Base-by-base conservation (phyloP, 2,888 invertebrate genomes). In the Zonitis immaculata region DNA sequence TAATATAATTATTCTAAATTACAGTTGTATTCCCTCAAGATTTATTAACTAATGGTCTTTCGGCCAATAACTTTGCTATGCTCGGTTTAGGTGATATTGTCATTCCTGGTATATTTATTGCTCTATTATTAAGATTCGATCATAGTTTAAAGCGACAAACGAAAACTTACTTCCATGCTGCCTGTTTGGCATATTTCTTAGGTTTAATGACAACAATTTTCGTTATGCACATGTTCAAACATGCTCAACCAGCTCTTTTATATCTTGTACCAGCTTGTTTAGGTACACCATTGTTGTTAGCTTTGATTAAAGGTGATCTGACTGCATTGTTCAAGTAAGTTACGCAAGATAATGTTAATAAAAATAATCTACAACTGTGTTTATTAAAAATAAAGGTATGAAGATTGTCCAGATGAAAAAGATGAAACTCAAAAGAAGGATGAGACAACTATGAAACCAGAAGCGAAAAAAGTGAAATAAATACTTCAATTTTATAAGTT, bases 91-190 rank as follows among this genome's bases (percentile, higher is more conserved):
- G 99, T 3, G 99, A 99, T 76, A 98, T 99, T 67, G 99, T 99
- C 27, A 93, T 99, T 62, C 99, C 99, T 4, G 99, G 99, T 60
- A 97, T 99, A 71, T 99, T 99, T 77, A 97, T 99, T 68, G 98
- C 99, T 0, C 81, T 99, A 20, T 80, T 99, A 44, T 82, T 98
- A 45, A 86, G 99, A 62, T 99, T 96, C 78, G 99, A 99, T 79
- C 84, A 89, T 73, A 91, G 92, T 70, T 80, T 92, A 57, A 88
- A 89, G 66, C 79, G 92, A 14, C 88, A 89, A 72, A 86, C 87
- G 9, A 86, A 89, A 66, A 83, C 87, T 20, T 94, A 94, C 75
- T 99, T 98, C 80, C 88, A 88, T 71, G 85, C 91, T 3, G 92
- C 96, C 3, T 90, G 98, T 75, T 73, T 85, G 42, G 98, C 99